Percentiles rank a stretch among this genome's conserved stretches.
Evolutionary conservation across 2,113 vertebrate genomes (phyloP).

Genomic region (Spea multiplicata): DNA sequence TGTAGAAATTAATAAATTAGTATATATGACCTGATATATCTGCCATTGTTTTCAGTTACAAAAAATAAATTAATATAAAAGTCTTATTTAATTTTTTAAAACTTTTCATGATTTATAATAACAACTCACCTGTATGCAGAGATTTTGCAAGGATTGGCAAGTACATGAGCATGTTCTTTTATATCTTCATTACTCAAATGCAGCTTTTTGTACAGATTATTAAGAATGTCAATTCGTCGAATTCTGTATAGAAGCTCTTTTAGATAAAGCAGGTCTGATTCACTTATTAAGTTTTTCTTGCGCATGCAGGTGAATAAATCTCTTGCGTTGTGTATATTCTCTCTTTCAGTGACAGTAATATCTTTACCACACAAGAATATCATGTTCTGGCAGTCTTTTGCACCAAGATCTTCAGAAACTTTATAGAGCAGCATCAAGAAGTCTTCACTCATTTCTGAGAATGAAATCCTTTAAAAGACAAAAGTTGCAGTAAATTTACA

Average conservation of each 20-base stretch:
- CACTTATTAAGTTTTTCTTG: constrained; percentile 54
- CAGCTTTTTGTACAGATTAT: constrained; percentile 30
- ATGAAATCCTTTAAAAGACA: too few species aligned
- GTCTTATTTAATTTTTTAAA: too few species aligned
- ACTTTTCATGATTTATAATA: neutral
- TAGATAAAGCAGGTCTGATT: constrained; percentile 52
- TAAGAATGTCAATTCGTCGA: constrained; percentile 56
- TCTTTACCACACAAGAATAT: constrained; percentile 64
- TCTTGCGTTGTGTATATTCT: constrained; percentile 54
- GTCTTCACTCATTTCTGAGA: neutral
- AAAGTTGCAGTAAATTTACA: too few species aligned
- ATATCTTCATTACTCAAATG: constrained; percentile 54
- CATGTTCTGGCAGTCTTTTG: constrained; percentile 53
- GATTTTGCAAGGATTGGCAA: constrained; percentile 48
- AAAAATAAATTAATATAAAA: too few species aligned
- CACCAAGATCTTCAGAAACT: constrained; percentile 54
- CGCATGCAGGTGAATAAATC: constrained; percentile 54
- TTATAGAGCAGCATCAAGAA: constrained; percentile 48
- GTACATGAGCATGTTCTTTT: neutral
- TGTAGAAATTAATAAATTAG: too few species aligned
- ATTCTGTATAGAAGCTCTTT: constrained; percentile 65
- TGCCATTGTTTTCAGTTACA: too few species aligned
- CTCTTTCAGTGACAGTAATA: constrained; percentile 55
- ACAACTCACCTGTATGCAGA: constrained; percentile 62
- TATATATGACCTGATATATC: too few species aligned